These are phyloP conservation scores for Vulpes lagopus DNA, from an alignment of 2,113 vertebrate species.

Conservation along the genomic window DNA sequence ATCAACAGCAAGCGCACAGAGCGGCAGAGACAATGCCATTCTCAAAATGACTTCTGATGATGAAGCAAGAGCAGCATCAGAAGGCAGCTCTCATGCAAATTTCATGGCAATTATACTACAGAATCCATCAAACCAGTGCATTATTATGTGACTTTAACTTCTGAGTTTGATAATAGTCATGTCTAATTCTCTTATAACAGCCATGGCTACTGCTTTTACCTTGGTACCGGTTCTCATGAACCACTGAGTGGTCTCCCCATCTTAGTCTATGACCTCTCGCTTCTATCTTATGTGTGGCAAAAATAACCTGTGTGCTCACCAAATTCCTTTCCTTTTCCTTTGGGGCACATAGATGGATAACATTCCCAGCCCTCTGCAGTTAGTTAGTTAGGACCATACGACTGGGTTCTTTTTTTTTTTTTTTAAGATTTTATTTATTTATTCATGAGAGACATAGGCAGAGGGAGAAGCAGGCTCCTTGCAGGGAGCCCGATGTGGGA, in stretches of 20 bases:
- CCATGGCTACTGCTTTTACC: background rate
- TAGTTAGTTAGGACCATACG: background rate
- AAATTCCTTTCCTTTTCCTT: conserved; percentile 28
- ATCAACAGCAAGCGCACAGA: conserved; percentile 14
- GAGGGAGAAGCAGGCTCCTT: too few species aligned
- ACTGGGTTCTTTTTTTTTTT: background rate
- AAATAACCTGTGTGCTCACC: background rate
- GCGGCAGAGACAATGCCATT: background rate
- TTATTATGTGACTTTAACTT: background rate
- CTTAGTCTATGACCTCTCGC: background rate
- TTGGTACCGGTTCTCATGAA: background rate
- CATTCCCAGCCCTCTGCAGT: background rate
- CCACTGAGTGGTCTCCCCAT: background rate
- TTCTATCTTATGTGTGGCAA: background rate
- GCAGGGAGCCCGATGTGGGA: too few species aligned
- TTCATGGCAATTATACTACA: background rate
- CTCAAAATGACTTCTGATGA: background rate
- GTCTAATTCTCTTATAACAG: background rate
- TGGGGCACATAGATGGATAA: background rate
- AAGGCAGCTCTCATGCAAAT: background rate
- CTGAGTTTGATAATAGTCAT: background rate
- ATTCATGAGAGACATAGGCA: too few species aligned
- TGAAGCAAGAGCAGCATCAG: background rate
- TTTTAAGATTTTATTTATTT: too few species aligned
- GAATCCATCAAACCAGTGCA: background rate